Percentiles rank a stretch among this genome's conserved stretches.
Conservation (phyloP, 2,888 invertebrate species). For the Notodonta ziczac region DNA sequence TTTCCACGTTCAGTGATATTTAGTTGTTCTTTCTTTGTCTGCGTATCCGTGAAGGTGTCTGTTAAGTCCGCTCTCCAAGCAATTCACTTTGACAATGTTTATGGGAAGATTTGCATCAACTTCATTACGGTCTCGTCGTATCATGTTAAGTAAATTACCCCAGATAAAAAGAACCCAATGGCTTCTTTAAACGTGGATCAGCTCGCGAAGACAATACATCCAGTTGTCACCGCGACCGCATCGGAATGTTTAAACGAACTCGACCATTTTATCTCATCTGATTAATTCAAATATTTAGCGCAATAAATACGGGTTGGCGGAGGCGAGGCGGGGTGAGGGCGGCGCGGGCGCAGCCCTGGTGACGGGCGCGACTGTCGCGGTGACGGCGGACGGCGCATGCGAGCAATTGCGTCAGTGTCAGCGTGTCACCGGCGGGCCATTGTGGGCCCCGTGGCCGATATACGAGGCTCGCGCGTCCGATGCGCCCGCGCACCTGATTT, state of each 20-base stretch:
- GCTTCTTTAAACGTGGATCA: conserved; percentile 61
- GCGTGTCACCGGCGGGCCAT: conserved; percentile 72
- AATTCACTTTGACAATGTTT: neutral
- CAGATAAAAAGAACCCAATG: conserved; percentile 60
- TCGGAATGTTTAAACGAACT: conserved; percentile 80
- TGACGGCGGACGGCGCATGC: conserved; percentile 69
- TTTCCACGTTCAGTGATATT: neutral
- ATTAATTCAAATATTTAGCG: conserved; percentile 84
- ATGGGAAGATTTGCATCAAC: conserved; percentile 13
- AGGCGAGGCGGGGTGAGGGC: conserved; percentile 45
- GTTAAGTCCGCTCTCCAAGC: neutral
- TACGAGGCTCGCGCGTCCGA: conserved; percentile 58
- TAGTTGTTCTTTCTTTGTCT: neutral
- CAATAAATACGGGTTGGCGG: conserved; percentile 73
- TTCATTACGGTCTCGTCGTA: conserved; percentile 13
- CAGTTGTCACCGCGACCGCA: conserved; percentile 81
- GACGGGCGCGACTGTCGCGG: conserved; percentile 54
- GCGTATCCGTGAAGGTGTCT: neutral
- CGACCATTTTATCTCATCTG: conserved; percentile 82
- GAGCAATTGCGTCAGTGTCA: conserved; percentile 80
- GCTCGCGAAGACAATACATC: conserved; percentile 80
- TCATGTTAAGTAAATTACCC: conserved; percentile 38
- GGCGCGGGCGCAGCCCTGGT: conserved; percentile 48
- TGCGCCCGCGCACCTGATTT: conserved; percentile 74
- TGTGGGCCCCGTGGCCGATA: conserved; percentile 73